Evolutionary conservation across 2,113 vertebrate genomes (phyloP), one percentile per base, ranked within the genome.

Genomic region (Chroicocephalus ridibundus): DNA sequence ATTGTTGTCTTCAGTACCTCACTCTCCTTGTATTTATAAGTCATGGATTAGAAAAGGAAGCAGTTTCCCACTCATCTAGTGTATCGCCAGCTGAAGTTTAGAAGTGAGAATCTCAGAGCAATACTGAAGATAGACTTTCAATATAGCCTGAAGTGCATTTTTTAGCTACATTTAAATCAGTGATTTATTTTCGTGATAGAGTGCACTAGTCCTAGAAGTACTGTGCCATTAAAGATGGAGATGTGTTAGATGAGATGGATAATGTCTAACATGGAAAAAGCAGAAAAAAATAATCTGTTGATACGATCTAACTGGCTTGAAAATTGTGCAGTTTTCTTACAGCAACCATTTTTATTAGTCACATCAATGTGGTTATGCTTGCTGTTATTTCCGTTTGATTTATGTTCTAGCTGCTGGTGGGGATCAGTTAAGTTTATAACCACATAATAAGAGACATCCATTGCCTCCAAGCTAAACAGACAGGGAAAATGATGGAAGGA

Each of bases 401-500:
- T 92, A 87, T 93, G 64, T 40, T 40, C 16, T 25, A 62, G 64
- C 74, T 82, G 61, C 90, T 93, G 65, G n/a, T 65, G 60, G 74
- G 70, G 60, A 87, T 79, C 65, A 82, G 22, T 91, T 82, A 76
- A 89, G 69, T 86, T 78, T 84, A 91, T 90, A 89, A 78, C 25
- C 42, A 78, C 17, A 74, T 54, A 93, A 77, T 82, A 95, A 68
- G 75, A 91, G 75, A 49, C 82, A 88, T 95, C 70, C 58, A 69
- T 83, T 86, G 68, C 54, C 88, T 90, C 79, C 52, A 75, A 88
- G 70, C 57, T 90, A 92, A 94, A 90, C 55, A 93, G 74, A 71
- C 27, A 76, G 57, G 32, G 71, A 46, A 49, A 78, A 49, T 54
- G 18, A 65, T 49, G 22, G 75, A 69, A 85, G 54, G 52, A 38